Percentiles rank a stretch among this genome's conserved stretches.
phyloP scores from a whole-genome alignment of 1,140 invertebrate species.

The Hycleus cichorii region DNA sequence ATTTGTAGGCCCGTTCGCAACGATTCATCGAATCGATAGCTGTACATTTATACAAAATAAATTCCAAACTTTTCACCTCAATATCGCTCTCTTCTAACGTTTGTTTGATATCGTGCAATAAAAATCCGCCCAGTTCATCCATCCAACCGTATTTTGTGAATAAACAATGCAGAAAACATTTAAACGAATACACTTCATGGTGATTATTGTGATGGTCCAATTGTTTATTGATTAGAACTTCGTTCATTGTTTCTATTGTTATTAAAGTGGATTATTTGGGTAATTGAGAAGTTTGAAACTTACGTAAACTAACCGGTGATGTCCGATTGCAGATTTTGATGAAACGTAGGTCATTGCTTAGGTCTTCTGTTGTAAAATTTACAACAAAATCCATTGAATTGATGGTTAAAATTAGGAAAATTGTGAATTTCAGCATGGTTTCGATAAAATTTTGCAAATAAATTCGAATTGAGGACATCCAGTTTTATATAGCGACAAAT shows the following conservation, averaged over 20 bases:
- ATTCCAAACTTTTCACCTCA: conserved; percentile 25
- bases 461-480: too few species aligned
- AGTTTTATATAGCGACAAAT: too few species aligned
- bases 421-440: too few species aligned
- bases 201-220: conserved; percentile 1
- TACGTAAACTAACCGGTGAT: conserved; percentile 28
- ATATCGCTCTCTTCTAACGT: conserved; percentile 26
- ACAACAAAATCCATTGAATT: neutral
- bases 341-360: conserved; percentile 26
- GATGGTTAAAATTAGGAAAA: neutral
- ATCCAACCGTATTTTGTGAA: conserved; percentile 35
- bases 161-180: conserved; percentile 32
- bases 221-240: conserved; percentile 29
- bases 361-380: conserved; percentile 18
- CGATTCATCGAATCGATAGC: conserved; percentile 26
- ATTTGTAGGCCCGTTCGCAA: conserved; percentile 27
- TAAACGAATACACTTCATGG: conserved; percentile 21
- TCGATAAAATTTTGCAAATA: too few species aligned
- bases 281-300: conserved; percentile 11
- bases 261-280: neutral
- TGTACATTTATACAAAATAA: conserved; percentile 31
- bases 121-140: conserved; percentile 32
- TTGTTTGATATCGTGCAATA: conserved; percentile 27
- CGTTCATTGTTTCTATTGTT: conserved; percentile 27
- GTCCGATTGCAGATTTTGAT: conserved; percentile 30